Percentiles rank a stretch among this genome's conserved stretches.
phyloP scores from a whole-genome alignment of 2,797 vertebrate species.

The Macroramphosus scolopax region DNA sequence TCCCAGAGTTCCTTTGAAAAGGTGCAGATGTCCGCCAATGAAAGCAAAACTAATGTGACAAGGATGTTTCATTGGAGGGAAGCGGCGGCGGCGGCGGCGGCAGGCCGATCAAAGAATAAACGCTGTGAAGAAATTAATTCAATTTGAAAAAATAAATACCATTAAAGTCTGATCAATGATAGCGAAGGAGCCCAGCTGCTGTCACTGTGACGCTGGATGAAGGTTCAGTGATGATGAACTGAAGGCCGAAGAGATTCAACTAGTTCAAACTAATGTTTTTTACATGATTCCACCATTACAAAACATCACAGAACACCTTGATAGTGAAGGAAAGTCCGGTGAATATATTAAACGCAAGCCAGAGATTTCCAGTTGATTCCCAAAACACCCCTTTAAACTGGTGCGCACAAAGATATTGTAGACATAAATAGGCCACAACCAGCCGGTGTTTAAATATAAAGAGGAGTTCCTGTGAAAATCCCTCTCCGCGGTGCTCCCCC shows the following conservation, averaged over 20 bases:
- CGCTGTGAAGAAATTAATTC: conserved; percentile 35
- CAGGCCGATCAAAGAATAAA: conserved; percentile 39
- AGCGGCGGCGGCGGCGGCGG: conserved; percentile 6
- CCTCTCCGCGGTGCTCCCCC: conserved; percentile 31
- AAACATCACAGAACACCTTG: background rate
- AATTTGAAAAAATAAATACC: conserved; percentile 26
- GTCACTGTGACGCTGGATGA: too few species aligned
- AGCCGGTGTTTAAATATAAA: conserved; percentile 48
- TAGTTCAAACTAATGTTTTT: background rate
- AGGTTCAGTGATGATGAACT: background rate
- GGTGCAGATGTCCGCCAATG: conserved; percentile 19
- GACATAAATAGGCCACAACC: conserved; percentile 58
- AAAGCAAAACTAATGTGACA: conserved; percentile 30
- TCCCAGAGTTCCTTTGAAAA: conserved; percentile 49
- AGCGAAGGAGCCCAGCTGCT: too few species aligned
- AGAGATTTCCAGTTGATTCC: conserved; percentile 18
- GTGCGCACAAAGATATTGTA: too few species aligned
- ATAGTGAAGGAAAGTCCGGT: conserved; percentile 4
- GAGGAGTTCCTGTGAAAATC: conserved; percentile 30
- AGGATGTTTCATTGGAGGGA: conserved; percentile 28
- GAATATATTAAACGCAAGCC: background rate
- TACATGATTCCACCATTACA: background rate
- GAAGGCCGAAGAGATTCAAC: conserved; percentile 26
- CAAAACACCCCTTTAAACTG: conserved; percentile 19
- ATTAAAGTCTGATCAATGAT: conserved; percentile 24